Evolutionary conservation across 2,888 invertebrate genomes (phyloP).

Genomic region (Lacanobia wlatinum): DNA sequence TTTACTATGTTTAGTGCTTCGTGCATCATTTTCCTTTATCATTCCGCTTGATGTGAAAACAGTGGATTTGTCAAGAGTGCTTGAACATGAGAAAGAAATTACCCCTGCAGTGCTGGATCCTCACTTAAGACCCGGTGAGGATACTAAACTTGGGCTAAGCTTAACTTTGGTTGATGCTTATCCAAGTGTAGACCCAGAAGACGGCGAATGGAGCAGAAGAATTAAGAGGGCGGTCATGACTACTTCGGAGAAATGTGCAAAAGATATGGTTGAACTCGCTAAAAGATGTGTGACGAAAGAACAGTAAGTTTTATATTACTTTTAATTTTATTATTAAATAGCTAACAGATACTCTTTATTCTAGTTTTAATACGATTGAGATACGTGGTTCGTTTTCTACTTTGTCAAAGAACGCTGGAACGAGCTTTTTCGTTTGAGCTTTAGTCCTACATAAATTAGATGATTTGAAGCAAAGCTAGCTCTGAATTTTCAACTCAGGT

Average conservation of each 20-base stretch:
- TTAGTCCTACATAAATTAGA: too few relatives aligned
- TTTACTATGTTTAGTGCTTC: neutral
- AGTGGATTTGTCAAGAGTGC: neutral
- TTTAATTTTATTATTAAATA: neutral
- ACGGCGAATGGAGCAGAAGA: neutral
- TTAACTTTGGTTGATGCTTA: neutral
- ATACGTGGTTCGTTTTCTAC: too few relatives aligned
- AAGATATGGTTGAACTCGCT: fast-evolving
- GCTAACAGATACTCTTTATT: too few relatives aligned
- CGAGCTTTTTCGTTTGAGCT: too few relatives aligned
- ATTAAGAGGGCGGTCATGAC: neutral
- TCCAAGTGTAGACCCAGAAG: neutral
- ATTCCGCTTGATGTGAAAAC: neutral
- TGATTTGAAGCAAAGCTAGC: too few relatives aligned
- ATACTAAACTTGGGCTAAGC: neutral
- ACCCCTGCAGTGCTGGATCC: neutral
- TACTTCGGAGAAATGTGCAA: neutral
- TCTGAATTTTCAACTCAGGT: too few relatives aligned
- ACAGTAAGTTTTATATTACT: neutral
- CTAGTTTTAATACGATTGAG: too few relatives aligned
- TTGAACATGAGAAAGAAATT: neutral
- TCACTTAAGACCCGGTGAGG: neutral
- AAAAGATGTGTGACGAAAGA: neutral
- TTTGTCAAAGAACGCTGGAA: too few relatives aligned
- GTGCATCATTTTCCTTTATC: neutral